Conservation (phyloP, 2,113 vertebrate genomes). For the Nothocercus nigrocapillus region DNA sequence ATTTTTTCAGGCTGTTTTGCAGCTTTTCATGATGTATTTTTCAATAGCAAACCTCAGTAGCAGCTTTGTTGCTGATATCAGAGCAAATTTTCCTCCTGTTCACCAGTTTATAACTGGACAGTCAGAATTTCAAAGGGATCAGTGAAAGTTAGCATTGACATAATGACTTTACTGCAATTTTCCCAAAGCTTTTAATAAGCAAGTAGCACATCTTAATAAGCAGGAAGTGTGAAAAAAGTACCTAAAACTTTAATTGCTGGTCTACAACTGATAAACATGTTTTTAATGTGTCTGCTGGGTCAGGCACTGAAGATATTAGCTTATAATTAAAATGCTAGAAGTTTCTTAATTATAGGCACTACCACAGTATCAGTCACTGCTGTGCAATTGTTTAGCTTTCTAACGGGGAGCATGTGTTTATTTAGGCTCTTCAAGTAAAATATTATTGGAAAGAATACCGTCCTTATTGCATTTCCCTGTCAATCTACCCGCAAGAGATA, state of each 20-base stretch:
- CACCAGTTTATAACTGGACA: not conserved
- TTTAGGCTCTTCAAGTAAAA: slow-evolving; percentile 44
- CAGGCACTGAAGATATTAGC: slow-evolving; percentile 42
- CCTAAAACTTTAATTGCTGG: not conserved
- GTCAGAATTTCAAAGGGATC: not conserved
- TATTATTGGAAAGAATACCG: slow-evolving; percentile 5
- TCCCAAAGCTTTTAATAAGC: not conserved
- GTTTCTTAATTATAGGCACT: slow-evolving; percentile 68
- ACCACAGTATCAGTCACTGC: not conserved
- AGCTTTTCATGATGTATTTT: not conserved
- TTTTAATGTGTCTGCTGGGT: slow-evolving; percentile 49
- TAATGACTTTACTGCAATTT: not conserved
- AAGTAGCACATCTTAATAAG: not conserved
- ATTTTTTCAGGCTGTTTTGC: not conserved
- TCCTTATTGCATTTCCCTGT: not conserved
- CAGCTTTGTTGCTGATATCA: not conserved
- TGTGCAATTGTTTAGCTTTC: slow-evolving; percentile 62
- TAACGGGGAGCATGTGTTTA: slow-evolving; percentile 36
- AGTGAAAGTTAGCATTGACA: not conserved
- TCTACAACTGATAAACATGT: not conserved
- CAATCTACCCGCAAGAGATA: not conserved
- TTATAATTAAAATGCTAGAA: slow-evolving; percentile 76
- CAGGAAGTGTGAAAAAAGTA: not conserved
- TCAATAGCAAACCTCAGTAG: not conserved
- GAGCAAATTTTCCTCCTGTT: no score